Conservation (phyloP, 2,113 vertebrate genomes). For the Thalassoma bifasciatum region DNA sequence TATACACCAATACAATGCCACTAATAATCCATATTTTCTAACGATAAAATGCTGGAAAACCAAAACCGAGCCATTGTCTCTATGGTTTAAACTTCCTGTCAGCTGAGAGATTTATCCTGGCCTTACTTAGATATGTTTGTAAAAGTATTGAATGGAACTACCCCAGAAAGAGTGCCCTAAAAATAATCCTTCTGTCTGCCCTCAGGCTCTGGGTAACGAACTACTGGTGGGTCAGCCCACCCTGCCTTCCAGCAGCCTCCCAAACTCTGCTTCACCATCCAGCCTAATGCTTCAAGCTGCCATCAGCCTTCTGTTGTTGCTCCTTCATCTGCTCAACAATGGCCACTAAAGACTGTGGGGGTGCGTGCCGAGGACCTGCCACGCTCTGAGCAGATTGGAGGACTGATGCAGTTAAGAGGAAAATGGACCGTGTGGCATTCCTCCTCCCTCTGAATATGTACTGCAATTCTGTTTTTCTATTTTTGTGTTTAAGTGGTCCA, state of each 20-base stretch:
- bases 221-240: conserved; percentile 74
- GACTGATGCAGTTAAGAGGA: conserved; percentile 40
- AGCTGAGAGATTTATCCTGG: neutral
- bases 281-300: conserved; percentile 49
- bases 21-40: no score
- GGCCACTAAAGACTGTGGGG: conserved; percentile 67
- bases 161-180: neutral
- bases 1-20: no score
- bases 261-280: conserved; percentile 61
- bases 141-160: no score
- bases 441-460: conserved; percentile 67
- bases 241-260: conserved; percentile 72
- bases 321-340: conserved; percentile 63
- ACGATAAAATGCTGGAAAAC: no score
- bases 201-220: conserved; percentile 77
- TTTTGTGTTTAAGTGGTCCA: conserved; percentile 63
- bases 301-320: conserved; percentile 62
- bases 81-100: no score
- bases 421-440: conserved; percentile 41
- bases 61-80: no score
- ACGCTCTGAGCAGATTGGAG: conserved; percentile 53
- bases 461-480: conserved; percentile 68
- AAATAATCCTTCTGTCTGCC: conserved; percentile 40
- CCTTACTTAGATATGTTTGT: no score
- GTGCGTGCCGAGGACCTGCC: conserved; percentile 35